These are phyloP conservation scores for Cyanistes caeruleus DNA, from an alignment of 2,113 vertebrate species.

Conservation along the genomic window DNA sequence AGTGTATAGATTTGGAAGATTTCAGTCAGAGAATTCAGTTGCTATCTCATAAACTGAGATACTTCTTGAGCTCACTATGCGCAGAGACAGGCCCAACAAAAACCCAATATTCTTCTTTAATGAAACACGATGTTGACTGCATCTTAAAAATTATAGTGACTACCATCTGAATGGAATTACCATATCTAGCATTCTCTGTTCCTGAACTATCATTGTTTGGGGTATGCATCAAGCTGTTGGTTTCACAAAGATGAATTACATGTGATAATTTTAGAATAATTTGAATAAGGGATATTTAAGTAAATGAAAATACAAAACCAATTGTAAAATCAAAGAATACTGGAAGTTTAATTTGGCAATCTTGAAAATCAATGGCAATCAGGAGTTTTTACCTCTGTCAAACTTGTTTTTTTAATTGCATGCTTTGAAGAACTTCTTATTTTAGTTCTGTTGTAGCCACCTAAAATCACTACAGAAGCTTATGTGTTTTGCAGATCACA, in stretches of 20 bases:
- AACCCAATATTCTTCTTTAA: neutral
- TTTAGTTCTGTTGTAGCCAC: neutral
- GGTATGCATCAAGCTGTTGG: neutral
- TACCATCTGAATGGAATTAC: neutral
- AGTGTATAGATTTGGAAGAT: neutral
- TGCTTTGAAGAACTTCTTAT: neutral
- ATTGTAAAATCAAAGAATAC: neutral
- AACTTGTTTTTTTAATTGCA: neutral
- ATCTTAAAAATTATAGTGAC: neutral
- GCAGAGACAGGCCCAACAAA: neutral
- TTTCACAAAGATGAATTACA: neutral
- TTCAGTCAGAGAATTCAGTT: neutral
- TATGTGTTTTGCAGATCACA: slow-evolving; percentile 85
- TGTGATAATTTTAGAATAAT: neutral
- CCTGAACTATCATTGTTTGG: neutral
- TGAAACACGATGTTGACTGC: neutral
- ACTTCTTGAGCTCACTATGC: neutral
- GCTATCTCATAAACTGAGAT: neutral
- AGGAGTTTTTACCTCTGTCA: neutral
- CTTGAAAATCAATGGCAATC: neutral
- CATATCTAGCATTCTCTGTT: neutral
- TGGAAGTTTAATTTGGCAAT: neutral
- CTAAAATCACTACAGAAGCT: neutral
- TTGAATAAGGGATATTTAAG: neutral
- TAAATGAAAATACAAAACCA: neutral